Evolutionary conservation across 1,140 invertebrate genomes (phyloP), one percentile per base, ranked within the genome.

Genomic region (Heliothis subflexa): DNA sequence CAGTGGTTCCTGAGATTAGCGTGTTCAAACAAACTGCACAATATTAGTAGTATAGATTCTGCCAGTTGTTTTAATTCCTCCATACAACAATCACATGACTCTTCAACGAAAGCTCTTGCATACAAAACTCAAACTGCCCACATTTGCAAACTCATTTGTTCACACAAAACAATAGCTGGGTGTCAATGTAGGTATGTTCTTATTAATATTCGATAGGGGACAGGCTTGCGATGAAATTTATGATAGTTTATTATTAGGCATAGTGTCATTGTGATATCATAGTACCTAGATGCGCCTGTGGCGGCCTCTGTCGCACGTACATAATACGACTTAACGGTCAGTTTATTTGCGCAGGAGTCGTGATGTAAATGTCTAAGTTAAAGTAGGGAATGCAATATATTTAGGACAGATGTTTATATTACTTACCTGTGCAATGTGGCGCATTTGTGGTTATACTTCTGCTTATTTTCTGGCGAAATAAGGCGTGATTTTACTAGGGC

Each of bases 171-270:
- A 52, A 71, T 71, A 55, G 68, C 33, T 5, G 33, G 28, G 16
- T 54, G 12, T 0, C 49, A 28, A 64, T 71, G 61, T 64, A n/a
- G n/a, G n/a, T n/a, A 47, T 47, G 61, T 64, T n/a, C 57, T 62
- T n/a, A 82, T 85, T 85, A 78, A 72, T 80, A 85, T 85, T 83
- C 84, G 59, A 61, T 40, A 55, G 28, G 66, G 74, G 72, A 33
- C n/a, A 62, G 18, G 54, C 47, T 54, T 57, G 45, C 79, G 79
- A 82, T 82, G 82, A 85, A 85, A 82, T 85, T 82, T 82, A 84
- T 82, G 77, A 85, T 85, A 84, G 70, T 78, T 81, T 84, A 85
- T 79, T 84, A 85, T 76, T 85, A 82, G 75, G 49, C 40, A n/a
- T 78, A 75, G 10, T 80, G 81, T 81, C 80, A 85, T 83, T 71